Evolutionary conservation across 2,797 vertebrate species (phyloP).

Genomic region (Chanos chanos): DNA sequence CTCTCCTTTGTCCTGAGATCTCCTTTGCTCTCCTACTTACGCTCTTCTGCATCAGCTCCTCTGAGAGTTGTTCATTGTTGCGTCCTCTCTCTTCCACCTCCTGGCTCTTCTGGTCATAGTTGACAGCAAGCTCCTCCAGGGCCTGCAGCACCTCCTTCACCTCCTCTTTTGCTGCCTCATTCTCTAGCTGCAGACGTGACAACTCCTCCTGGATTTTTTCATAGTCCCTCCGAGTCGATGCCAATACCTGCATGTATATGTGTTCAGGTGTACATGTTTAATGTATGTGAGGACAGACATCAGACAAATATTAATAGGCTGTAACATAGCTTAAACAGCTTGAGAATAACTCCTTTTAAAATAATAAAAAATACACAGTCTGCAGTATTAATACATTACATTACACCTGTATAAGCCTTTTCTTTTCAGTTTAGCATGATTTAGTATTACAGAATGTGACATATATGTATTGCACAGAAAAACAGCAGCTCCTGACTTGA

Average conservation of each 20-base stretch:
- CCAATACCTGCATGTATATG: conserved; percentile 71
- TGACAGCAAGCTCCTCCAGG: conserved; percentile 93
- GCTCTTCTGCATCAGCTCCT: conserved; percentile 87
- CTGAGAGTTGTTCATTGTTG: conserved; percentile 80
- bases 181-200: conserved; percentile 84
- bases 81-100: conserved; percentile 86
- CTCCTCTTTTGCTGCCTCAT: conserved; percentile 86
- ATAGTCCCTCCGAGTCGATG: conserved; percentile 80
- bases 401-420: too few species aligned
- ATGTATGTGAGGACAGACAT: not conserved
- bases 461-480: too few species aligned
- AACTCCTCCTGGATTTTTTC: conserved; percentile 90
- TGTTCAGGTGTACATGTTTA: not conserved
- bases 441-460: too few species aligned
- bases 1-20: too few species aligned
- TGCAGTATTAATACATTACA: too few species aligned
- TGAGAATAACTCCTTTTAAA: not conserved
- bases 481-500: too few species aligned
- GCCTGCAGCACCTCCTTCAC: conserved; percentile 98
- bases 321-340: too few species aligned
- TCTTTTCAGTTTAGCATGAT: too few species aligned
- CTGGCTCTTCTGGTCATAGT: conserved; percentile 97
- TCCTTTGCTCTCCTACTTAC: conserved; percentile 49
- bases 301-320: too few species aligned
- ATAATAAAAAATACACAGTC: too few species aligned